Evolutionary conservation across 2,888 invertebrate species (phyloP).

Genomic region (Ophioninae sp.): DNA sequence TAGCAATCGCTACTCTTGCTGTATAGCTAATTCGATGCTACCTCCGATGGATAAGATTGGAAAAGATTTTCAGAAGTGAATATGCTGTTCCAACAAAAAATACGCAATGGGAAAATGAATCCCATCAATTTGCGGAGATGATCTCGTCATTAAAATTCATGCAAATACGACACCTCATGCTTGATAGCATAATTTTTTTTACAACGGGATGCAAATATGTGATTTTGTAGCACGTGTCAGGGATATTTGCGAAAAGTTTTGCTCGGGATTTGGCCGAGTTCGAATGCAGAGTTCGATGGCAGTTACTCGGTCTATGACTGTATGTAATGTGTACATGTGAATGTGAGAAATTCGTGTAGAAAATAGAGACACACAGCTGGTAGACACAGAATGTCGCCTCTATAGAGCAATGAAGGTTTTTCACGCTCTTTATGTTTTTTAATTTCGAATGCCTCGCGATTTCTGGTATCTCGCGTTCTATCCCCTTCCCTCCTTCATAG

Average conservation of each 20-base stretch:
- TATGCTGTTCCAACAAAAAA: not conserved
- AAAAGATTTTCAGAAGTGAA: not conserved
- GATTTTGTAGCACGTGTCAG: conserved; percentile 1
- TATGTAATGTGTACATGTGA: conserved; percentile 19
- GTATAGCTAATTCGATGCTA: too few relatives aligned
- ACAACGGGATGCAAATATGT: not conserved
- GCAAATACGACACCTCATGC: not conserved
- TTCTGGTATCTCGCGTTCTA: conserved; percentile 21
- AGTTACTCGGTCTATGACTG: conserved; percentile 30
- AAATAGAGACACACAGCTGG: conserved; percentile 50
- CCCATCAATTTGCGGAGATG: not conserved
- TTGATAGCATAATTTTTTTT: not conserved
- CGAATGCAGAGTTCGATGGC: conserved; percentile 19
- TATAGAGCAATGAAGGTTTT: conserved; percentile 51
- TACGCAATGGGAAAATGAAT: not conserved
- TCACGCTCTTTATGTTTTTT: conserved; percentile 62
- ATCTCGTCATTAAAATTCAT: not conserved
- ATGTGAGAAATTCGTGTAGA: conserved; percentile 11
- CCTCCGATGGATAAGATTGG: not conserved
- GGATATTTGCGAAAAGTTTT: conserved; percentile 13
- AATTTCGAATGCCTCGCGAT: conserved; percentile 55
- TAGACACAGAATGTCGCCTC: conserved; percentile 38
- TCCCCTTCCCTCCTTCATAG: conserved; percentile 13
- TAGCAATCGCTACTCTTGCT: too few relatives aligned
- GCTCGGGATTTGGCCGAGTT: conserved; percentile 15